These are phyloP conservation scores for Ranitomeya variabilis DNA, from an alignment of 2,113 vertebrate species.

Conservation along the genomic window DNA sequence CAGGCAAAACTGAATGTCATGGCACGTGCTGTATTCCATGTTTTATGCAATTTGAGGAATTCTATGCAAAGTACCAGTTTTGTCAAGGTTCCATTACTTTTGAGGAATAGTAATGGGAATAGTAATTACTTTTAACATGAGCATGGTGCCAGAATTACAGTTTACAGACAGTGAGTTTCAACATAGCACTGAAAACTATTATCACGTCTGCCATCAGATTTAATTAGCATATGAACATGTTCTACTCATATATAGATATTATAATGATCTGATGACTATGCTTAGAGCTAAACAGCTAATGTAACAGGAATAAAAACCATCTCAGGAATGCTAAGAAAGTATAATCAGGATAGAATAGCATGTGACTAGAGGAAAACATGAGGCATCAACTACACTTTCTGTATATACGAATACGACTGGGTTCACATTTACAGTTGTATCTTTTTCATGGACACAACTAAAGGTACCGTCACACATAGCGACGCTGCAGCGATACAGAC, in stretches of 20 bases:
- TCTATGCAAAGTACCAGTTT: background rate
- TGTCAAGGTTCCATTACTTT: background rate
- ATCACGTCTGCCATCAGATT: background rate
- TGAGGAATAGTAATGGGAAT: background rate
- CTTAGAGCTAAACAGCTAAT: slow-evolving; percentile 11
- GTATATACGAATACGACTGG: background rate
- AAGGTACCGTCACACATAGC: too few species aligned
- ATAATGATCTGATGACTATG: background rate
- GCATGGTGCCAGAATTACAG: background rate
- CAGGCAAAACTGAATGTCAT: background rate
- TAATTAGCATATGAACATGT: background rate
- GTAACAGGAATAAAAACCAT: slow-evolving; percentile 16
- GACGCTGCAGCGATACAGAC: too few species aligned
- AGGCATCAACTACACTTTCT: background rate
- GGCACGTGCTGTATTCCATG: background rate
- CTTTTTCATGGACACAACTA: background rate
- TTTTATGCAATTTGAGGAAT: background rate
- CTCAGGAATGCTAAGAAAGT: background rate
- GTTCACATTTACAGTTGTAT: background rate
- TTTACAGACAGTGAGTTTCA: background rate
- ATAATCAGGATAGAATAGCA: background rate
- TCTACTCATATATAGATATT: background rate
- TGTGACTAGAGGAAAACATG: background rate
- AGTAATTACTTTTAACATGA: background rate
- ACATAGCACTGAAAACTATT: background rate